Base-by-base conservation (phyloP, 2,113 vertebrate species). In the Rostratula benghalensis region DNA sequence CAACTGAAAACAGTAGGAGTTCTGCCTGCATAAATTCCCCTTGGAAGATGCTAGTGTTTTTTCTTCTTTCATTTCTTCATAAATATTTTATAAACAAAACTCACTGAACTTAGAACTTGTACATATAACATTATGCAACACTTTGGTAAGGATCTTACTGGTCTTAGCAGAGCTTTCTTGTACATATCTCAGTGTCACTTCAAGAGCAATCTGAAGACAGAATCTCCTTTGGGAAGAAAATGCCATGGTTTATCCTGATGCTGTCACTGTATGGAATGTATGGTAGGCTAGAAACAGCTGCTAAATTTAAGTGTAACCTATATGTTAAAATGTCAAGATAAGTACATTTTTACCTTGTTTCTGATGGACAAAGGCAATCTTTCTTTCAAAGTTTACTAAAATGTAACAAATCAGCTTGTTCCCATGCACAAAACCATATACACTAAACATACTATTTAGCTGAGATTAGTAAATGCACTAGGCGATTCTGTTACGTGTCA, bases 171-270 rank as follows among this genome's bases (percentile, higher is more conserved):
- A 93, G 17, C 64, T 91, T 89, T 94, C 78, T 90, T 93, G 75
- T 68, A 59, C 57, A 33, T 75, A 51, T 88, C 64, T 90, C 69
- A 70, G 37, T 77, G 85, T 63, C 85, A 46, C 75, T 89, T 68
- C 65, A 94, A 93, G 87, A 93, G 50, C 37, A 69, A 48, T 48
- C 80, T 95, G 91, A 82, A 75, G 82, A 83, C 45, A 94, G 84
- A 83, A 90, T 93, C 95, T 97, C 87, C 90, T 97, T 94, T 95
- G 89, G 95, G 95, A 96, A 95, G 74, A 54, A 86, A 88, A 81
- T n/a, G 50, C 33, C 20, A 10, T 75, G 69, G 76, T 95, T 89
- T 94, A 84, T 96, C 92, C 90, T 92, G 85, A 63, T 1, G 0
- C 6, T 57, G 30, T 87, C 81, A 74, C 57, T 96, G 10, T 43